Evolutionary conservation across 2,888 invertebrate species (phyloP), one percentile per base, ranked within the genome.

Genomic region (Amphipyra berbera): DNA sequence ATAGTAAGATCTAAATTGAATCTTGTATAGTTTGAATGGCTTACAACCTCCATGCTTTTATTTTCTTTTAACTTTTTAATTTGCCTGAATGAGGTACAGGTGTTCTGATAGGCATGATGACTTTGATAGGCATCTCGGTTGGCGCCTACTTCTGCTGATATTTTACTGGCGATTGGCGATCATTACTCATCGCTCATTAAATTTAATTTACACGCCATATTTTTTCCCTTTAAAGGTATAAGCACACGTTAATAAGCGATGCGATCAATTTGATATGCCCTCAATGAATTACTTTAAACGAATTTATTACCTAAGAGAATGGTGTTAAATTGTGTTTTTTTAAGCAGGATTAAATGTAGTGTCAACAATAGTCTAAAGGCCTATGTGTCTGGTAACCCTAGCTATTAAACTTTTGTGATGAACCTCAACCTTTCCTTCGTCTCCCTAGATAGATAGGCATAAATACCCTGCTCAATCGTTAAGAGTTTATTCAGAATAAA

Each of bases 131-230:
- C 6, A 35, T 46, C 42, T 14, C 6, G 6, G 7, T 30, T 14
- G 61, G 33, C 50, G 53, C 61, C 68, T 35, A 37, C 47, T 14
- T 12, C 46, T 33, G 47, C 15, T 21, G 38, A 46, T 50, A 14
- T 46, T n/a, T 30, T 6, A 6, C 30, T 4, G 7, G 30, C 30
- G 6, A 7, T 30, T 38, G 6, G 10, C 21, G 48, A 54, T 64
- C 60, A 37, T 73, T 42, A 68, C 47, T 73, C 74, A 75, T 58
- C 42, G 40, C 50, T 73, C 58, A 62, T 68, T 68, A 60, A 42
- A 55, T 58, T 54, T 57, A 68, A 72, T 68, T 64, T 72, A 42
- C 54, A 46, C 46, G 33, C 10, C 27, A 44, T 21, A 44, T 38
- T 50, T 73, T 62, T 59, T 14, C 35, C 40, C 38, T 8, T 55